Evolutionary conservation across 2,888 invertebrate genomes (phyloP).

Genomic region (Lithosia quadra): DNA sequence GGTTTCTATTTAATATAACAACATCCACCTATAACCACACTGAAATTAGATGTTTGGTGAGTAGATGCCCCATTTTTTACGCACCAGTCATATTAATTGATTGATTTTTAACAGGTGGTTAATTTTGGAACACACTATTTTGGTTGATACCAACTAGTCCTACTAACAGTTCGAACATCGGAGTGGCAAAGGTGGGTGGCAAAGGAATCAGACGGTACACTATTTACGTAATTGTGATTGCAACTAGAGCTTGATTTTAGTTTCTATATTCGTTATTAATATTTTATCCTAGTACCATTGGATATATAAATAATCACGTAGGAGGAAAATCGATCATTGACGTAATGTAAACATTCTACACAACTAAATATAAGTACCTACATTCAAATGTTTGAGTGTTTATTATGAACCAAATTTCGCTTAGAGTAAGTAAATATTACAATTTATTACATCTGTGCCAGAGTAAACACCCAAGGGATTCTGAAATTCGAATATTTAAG

Average conservation of each 20-base stretch:
- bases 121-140: too few species aligned
- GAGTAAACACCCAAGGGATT: conserved; percentile 53
- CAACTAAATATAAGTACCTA: not conserved
- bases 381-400: conserved; percentile 4
- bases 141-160: too few species aligned
- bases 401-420: conserved; percentile 18
- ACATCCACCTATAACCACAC: too few species aligned
- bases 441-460: conserved; percentile 52
- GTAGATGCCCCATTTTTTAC: too few species aligned
- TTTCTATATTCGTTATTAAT: not conserved
- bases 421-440: conserved; percentile 33
- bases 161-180: too few species aligned
- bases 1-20: too few species aligned
- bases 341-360: not conserved
- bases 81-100: too few species aligned
- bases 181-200: too few species aligned
- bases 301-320: not conserved
- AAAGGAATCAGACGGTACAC: too few species aligned
- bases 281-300: not conserved
- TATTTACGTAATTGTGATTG: not conserved
- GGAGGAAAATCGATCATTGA: not conserved
- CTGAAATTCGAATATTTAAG: conserved; percentile 68
- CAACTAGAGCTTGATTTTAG: not conserved
- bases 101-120: too few species aligned
- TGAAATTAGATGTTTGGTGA: too few species aligned